phyloP scores from a whole-genome alignment of 2,888 invertebrate species.

The Cryptophagus acutangulus region DNA sequence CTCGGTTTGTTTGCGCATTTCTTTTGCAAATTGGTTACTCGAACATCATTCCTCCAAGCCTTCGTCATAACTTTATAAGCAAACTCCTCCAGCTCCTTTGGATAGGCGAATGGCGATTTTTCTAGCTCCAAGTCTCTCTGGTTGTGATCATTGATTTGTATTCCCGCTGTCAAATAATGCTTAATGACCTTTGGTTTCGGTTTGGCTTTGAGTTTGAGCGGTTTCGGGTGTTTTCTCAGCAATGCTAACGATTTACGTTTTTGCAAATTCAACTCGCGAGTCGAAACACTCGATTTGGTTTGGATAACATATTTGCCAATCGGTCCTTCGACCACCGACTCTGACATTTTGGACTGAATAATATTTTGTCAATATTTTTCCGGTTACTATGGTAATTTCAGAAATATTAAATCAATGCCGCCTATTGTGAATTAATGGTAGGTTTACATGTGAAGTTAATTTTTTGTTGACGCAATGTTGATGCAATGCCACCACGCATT shows the following conservation, averaged over 20 bases:
- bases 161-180: constrained; percentile 26
- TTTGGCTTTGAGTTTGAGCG: constrained; percentile 13
- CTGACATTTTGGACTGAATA: too few relatives aligned
- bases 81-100: constrained; percentile 46
- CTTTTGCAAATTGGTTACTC: constrained; percentile 36
- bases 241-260: constrained; percentile 4
- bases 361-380: too few relatives aligned
- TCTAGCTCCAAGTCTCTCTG: constrained; percentile 4
- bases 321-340: too few relatives aligned
- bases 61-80: constrained; percentile 47
- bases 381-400: too few relatives aligned
- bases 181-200: constrained; percentile 15
- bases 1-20: constrained; percentile 41
- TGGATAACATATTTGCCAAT: too few relatives aligned
- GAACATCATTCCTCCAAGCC: constrained; percentile 39
- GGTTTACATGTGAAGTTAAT: too few relatives aligned
- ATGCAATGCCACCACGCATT: too few relatives aligned
- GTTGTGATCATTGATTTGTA: constrained; percentile 21
- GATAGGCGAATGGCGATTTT: constrained; percentile 45
- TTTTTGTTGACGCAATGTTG: too few relatives aligned
- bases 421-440: too few relatives aligned
- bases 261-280: too few relatives aligned
- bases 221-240: neutral
- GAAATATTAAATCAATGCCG: too few relatives aligned
- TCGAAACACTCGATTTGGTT: too few relatives aligned